Conservation (phyloP, 2,888 invertebrate species). For the Julus scanicus region DNA sequence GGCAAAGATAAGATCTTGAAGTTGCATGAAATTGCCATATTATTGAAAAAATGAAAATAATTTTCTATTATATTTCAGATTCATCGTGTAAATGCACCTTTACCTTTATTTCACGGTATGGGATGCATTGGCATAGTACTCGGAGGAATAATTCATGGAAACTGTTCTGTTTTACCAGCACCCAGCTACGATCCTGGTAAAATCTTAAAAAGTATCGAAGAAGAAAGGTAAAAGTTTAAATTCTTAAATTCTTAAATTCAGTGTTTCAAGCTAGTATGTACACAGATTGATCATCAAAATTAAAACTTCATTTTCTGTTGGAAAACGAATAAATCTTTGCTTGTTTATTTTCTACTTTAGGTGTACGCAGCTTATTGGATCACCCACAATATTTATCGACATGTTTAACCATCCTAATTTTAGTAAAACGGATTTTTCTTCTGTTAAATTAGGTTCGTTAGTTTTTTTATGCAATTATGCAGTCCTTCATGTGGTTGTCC, state of each 20-base stretch:
- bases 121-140: neutral
- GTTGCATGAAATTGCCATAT: too few relatives aligned
- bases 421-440: constrained; percentile 50
- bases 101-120: neutral
- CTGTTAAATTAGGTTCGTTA: neutral
- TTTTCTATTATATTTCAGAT: neutral
- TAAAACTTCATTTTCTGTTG: too few relatives aligned
- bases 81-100: constrained; percentile 65
- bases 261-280: too few relatives aligned
- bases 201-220: neutral
- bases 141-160: neutral
- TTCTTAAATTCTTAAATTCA: neutral
- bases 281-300: too few relatives aligned
- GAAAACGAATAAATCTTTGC: constrained; percentile 56
- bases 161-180: neutral
- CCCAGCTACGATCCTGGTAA: neutral
- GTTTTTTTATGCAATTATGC: neutral
- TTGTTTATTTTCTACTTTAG: neutral
- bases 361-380: neutral
- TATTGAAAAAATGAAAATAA: neutral
- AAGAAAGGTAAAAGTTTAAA: neutral
- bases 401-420: constrained; percentile 71
- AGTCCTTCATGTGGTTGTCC: neutral
- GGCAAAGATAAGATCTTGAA: neutral
- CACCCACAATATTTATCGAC: constrained; percentile 68